These are phyloP conservation scores for Brachionus plicatilis DNA, from an alignment of 1,140 invertebrate species.

Conservation along the genomic window DNA sequence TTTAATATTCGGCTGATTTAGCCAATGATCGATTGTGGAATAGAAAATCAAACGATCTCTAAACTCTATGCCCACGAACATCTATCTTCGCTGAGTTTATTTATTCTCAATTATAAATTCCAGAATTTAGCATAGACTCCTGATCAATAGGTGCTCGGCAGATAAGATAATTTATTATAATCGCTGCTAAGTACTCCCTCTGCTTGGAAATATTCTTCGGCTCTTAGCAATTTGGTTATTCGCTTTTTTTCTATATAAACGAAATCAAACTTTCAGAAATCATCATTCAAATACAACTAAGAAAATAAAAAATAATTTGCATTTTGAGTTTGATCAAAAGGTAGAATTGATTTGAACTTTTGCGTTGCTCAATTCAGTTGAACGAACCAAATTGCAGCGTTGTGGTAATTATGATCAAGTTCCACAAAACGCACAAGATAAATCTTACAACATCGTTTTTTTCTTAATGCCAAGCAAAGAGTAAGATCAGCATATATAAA, in stretches of 20 bases:
- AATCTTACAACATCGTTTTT: constrained; percentile 23
- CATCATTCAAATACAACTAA: constrained; percentile 8
- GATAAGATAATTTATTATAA: constrained; percentile 39
- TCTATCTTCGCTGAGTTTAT: background rate
- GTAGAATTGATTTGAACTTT: background rate
- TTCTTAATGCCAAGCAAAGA: constrained; percentile 29
- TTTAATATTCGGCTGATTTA: background rate
- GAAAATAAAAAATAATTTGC: background rate
- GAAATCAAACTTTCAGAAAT: background rate
- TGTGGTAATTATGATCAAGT: constrained; percentile 16
- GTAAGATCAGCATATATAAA: constrained; percentile 7
- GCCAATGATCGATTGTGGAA: constrained; percentile 12
- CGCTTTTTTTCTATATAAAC: constrained; percentile 9
- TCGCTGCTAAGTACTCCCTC: background rate
- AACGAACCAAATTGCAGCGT: constrained; percentile 13
- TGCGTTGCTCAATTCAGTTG: background rate
- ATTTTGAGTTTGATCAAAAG: background rate
- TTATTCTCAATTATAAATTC: background rate
- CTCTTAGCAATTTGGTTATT: constrained; percentile 2
- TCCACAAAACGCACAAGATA: background rate
- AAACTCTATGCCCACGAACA: background rate
- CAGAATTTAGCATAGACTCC: background rate
- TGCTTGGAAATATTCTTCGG: background rate
- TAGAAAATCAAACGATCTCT: background rate
- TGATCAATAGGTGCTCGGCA: background rate